Conservation (phyloP, 1,140 invertebrate genomes). For the Caenorhabditis remanei region DNA sequence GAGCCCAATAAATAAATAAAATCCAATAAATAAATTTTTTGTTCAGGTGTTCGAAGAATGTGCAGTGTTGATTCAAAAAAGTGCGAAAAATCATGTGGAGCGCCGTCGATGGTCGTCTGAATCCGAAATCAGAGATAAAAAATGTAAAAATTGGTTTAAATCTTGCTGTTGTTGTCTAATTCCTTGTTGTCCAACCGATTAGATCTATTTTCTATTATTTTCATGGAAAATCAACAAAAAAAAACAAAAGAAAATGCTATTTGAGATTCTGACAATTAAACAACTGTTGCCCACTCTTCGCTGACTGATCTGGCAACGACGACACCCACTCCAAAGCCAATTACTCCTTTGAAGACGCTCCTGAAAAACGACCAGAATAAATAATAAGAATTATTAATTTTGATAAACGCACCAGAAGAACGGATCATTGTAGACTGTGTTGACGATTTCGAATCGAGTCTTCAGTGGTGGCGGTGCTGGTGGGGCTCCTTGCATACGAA, state of each 20-base stretch:
- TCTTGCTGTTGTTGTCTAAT: conserved; percentile 37
- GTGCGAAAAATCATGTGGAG: background rate
- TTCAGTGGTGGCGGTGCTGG: conserved; percentile 45
- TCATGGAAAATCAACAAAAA: conserved; percentile 35
- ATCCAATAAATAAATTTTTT: no score
- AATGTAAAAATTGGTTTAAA: conserved; percentile 47
- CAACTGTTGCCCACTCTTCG: conserved; percentile 59
- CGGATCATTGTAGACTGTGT: conserved; percentile 64
- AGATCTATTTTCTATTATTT: background rate
- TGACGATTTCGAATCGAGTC: conserved; percentile 59
- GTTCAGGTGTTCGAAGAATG: conserved; percentile 39
- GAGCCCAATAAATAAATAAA: no score
- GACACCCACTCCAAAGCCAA: conserved; percentile 61
- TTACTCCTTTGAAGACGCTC: conserved; percentile 58
- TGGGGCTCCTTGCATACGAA: conserved; percentile 60
- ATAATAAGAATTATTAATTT: background rate
- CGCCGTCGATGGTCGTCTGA: conserved; percentile 36
- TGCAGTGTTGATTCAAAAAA: conserved; percentile 30
- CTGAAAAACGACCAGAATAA: conserved; percentile 47
- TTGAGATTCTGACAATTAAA: conserved; percentile 28
- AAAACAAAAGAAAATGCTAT: background rate
- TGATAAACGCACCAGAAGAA: conserved; percentile 58
- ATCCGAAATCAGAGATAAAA: conserved; percentile 49
- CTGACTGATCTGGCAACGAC: conserved; percentile 60
- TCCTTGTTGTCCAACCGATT: background rate